Evolutionary conservation across 2,113 vertebrate species (phyloP).

Genomic region (Hippocampus zosterae): DNA sequence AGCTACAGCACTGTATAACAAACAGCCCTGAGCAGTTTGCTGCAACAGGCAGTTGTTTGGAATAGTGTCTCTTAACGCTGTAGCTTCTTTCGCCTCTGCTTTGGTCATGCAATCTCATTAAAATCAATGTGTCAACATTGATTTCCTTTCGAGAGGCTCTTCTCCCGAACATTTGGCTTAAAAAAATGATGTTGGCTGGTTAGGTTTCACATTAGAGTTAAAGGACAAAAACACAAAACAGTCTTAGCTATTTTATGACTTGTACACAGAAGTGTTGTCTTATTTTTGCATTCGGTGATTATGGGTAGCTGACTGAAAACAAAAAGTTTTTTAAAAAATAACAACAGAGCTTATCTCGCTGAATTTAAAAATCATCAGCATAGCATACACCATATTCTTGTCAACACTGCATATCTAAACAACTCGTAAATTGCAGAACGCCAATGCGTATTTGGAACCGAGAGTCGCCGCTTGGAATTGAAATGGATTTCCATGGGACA

Average conservation of each 20-base stretch:
- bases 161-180: neutral
- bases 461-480: too few species aligned
- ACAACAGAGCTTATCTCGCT: too few species aligned
- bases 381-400: neutral
- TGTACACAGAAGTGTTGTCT: neutral
- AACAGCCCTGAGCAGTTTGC: slow-evolving; percentile 2
- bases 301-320: neutral
- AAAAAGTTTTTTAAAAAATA: too few species aligned
- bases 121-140: neutral
- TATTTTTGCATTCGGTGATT: neutral
- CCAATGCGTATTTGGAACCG: too few species aligned
- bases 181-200: neutral
- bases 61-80: slow-evolving; percentile 9
- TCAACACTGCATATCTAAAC: neutral
- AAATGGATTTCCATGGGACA: too few species aligned
- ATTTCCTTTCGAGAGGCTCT: neutral
- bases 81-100: neutral
- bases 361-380: too few species aligned
- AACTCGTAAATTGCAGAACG: too few species aligned
- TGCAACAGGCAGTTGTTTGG: slow-evolving; percentile 10
- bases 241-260: neutral
- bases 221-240: neutral
- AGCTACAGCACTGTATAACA: slow-evolving; percentile 1
- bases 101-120: neutral
- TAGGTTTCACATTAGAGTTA: neutral